phyloP scores from a whole-genome alignment of 2,113 vertebrate species.

The Herpetotheres cachinnans region DNA sequence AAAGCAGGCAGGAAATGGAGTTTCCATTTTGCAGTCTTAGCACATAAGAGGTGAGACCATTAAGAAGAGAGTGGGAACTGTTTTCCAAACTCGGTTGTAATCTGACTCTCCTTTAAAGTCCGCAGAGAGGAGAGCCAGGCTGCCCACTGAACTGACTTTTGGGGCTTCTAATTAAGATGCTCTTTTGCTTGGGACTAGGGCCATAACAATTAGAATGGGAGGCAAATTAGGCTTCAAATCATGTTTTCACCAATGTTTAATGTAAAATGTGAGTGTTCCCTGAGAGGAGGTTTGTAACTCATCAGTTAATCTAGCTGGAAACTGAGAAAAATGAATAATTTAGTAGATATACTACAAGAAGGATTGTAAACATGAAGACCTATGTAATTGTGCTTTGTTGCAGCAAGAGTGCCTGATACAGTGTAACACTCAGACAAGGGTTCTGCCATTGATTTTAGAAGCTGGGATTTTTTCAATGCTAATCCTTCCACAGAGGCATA shows the following conservation, averaged over 20 bases:
- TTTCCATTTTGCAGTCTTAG: not conserved
- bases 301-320: not conserved
- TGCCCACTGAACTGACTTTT: not conserved
- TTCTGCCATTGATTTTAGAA: not conserved
- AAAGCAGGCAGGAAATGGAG: not conserved
- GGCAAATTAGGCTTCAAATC: not conserved
- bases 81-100: not conserved
- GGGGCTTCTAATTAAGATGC: not conserved
- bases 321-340: not conserved
- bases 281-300: not conserved
- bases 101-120: not conserved
- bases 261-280: not conserved
- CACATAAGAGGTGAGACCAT: not conserved
- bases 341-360: not conserved
- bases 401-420: not conserved
- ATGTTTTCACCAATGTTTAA: not conserved
- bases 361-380: not conserved
- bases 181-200: not conserved
- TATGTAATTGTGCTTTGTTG: not conserved
- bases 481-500: not conserved
- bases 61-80: not conserved
- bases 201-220: not conserved
- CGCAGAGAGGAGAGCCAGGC: not conserved
- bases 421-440: not conserved
- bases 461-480: not conserved